These are phyloP conservation scores for Alectoris magna DNA, from an alignment of 2,797 vertebrate species.

Conservation along the genomic window DNA sequence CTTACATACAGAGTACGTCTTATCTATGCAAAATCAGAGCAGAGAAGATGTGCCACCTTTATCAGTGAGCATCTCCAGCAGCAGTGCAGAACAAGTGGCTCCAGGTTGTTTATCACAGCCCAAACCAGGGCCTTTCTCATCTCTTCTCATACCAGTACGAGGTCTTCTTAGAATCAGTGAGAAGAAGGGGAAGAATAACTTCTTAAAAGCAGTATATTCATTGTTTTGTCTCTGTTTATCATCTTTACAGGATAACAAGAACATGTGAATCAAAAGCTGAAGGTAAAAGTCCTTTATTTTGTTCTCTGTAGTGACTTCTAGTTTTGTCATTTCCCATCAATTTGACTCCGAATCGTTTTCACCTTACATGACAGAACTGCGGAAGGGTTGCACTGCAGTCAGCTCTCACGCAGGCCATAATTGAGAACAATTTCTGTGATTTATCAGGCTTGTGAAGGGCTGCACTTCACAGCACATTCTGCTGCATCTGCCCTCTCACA, in stretches of 20 bases:
- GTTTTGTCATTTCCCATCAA: background rate
- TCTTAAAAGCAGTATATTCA: background rate
- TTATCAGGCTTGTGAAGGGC: background rate
- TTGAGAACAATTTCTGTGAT: background rate
- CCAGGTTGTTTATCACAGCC: background rate
- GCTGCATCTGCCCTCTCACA: background rate
- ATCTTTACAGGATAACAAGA: slow-evolving; percentile 60
- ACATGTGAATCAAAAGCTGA: slow-evolving; percentile 38
- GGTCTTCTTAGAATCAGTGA: background rate
- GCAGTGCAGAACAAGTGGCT: background rate
- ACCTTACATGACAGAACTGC: background rate
- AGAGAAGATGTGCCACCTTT: background rate
- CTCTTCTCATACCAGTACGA: background rate
- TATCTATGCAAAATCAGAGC: background rate
- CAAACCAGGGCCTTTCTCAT: background rate
- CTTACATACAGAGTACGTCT: background rate
- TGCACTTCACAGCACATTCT: background rate
- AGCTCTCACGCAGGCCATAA: rapidly evolving
- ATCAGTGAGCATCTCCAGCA: background rate
- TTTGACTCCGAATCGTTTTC: background rate
- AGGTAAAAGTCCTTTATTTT: slow-evolving; percentile 72
- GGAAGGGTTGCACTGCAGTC: background rate
- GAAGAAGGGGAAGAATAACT: background rate
- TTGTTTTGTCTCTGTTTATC: slow-evolving; percentile 30
- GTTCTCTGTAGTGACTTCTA: background rate